Evolutionary conservation across 2,113 vertebrate species (phyloP), one percentile per base, ranked within the genome.

Genomic region (Grantiella picta): DNA sequence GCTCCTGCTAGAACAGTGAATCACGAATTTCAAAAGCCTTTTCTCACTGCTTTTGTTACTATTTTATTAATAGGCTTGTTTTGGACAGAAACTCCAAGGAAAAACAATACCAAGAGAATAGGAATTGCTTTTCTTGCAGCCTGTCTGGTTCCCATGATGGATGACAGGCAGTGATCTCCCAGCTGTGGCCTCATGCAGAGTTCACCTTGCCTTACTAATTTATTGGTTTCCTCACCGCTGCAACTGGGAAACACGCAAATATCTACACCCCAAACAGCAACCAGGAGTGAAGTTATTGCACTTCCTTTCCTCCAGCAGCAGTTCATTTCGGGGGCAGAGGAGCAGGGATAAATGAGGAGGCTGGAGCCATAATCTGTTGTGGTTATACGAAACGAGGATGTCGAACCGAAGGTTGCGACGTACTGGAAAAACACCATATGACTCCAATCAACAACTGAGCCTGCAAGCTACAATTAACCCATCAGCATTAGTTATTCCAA

Each of bases 401-500:
- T 91, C 20, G 92, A 95, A 95, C 96, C 33, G 9, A 94, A 84
- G 94, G 80, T 76, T 91, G 94, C 4, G 1, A 92, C 17, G 89
- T 40, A 7, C 89, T 95, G 95, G 89, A 94, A 94, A 91, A 96
- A 94, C 92, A 95, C 94, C 95, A 75, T 72, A 70, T 92, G 92
- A 95, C 94, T 89, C 89, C 42, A 82, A 97, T 97, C 92, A 94
- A 92, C 92, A 91, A 16, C 69, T 7, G 69, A 96, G 94, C 92
- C 96, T 94, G 92, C 89, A 56, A 95, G 96, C 96, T 92, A 71
- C 94, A 94, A 95, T 97, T 92, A 96, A 96, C 92, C 94, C 91
- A 82, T n/a, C 83, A 75, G 83, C 53, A 81, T 84, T 92, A 91
- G 82, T 96, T 95, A 92, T 89, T 92, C 95, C 95, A 82, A 56